Conservation (phyloP, 2,113 vertebrate genomes). For the Oceanodroma tethys region DNA sequence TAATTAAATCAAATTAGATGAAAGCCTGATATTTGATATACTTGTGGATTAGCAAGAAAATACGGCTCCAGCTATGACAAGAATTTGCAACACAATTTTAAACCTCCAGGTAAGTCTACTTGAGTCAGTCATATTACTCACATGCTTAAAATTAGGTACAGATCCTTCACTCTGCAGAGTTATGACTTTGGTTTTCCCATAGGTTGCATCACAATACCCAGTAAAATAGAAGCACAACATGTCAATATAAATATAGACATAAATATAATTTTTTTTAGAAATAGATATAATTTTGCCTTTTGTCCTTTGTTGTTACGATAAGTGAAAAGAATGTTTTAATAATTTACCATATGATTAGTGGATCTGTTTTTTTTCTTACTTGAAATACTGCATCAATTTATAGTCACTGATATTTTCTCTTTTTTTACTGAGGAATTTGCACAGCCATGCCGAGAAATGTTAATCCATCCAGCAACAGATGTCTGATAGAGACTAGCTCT, state of each 20-base stretch:
- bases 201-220: neutral
- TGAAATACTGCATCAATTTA: conserved; percentile 27
- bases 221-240: neutral
- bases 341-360: neutral
- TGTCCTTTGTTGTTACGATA: neutral
- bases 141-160: neutral
- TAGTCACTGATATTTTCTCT: neutral
- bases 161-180: neutral
- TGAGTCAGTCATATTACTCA: neutral
- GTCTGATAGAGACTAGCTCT: neutral
- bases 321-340: conserved; percentile 17
- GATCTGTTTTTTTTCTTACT: neutral
- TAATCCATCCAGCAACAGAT: conserved; percentile 56
- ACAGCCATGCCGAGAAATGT: conserved; percentile 13
- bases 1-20: conserved; percentile 13
- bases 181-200: neutral
- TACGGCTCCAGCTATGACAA: neutral
- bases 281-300: neutral
- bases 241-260: neutral
- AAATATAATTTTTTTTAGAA: neutral
- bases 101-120: neutral
- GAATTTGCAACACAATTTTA: neutral
- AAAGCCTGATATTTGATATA: neutral
- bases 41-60: neutral
- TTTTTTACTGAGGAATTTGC: neutral